Percentiles rank a stretch among this genome's conserved stretches.
Conservation (phyloP, 2,888 invertebrate genomes). For the Drosophila mimetica region DNA sequence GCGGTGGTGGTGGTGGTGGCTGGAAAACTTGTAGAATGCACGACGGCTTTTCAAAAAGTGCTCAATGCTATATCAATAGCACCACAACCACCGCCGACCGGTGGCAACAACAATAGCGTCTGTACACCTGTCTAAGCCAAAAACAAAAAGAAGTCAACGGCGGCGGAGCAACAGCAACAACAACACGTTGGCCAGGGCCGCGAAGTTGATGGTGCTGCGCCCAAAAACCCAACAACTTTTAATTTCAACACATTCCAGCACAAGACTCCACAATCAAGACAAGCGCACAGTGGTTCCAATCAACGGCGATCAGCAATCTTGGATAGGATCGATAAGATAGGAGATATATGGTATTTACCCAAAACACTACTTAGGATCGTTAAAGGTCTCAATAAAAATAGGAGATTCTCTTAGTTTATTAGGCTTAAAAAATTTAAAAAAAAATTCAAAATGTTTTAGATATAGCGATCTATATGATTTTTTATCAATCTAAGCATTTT, state of each 20-base stretch:
- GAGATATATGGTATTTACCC: not conserved
- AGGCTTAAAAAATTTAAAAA: too few relatives aligned
- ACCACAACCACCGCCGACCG: conserved; percentile 22
- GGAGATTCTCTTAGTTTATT: not conserved
- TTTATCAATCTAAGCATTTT: too few relatives aligned
- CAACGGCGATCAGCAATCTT: not conserved
- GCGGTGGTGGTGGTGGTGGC: conserved; percentile 34
- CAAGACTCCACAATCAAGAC: conserved; percentile 37
- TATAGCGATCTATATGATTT: too few relatives aligned
- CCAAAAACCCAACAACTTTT: conserved; percentile 79
- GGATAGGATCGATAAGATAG: not conserved
- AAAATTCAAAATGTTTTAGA: too few relatives aligned
- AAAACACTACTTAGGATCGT: not conserved
- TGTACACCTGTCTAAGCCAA: conserved; percentile 69
- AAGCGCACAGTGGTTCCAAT: conserved; percentile 33
- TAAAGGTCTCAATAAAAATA: not conserved
- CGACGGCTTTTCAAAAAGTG: conserved; percentile 75
- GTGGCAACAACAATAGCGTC: conserved; percentile 48
- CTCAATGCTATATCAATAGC: conserved; percentile 76
- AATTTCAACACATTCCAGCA: conserved; percentile 79
- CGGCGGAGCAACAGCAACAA: conserved; percentile 36
- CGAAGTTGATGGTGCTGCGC: conserved; percentile 58
- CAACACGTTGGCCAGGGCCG: conserved; percentile 52
- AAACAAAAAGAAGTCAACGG: conserved; percentile 47
- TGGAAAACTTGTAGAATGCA: conserved; percentile 77